Evolutionary conservation across 2,797 vertebrate species (phyloP).

Genomic region (Microtus californicus): DNA sequence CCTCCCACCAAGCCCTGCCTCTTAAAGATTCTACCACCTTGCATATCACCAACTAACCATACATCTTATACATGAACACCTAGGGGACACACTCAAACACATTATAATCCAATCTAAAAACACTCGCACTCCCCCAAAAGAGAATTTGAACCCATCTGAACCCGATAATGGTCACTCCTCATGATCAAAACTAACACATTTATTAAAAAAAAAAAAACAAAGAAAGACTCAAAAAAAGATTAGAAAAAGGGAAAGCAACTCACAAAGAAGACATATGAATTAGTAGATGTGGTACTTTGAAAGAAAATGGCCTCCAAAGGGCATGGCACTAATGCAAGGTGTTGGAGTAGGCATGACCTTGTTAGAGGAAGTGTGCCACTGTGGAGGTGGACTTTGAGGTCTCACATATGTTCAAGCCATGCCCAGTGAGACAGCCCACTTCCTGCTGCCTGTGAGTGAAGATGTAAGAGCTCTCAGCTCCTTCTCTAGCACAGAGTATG

Average conservation of each 20-base stretch:
- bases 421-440: background rate
- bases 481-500: background rate
- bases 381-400: background rate
- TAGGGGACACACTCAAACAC: background rate
- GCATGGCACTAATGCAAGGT: background rate
- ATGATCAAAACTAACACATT: slow-evolving; percentile 11
- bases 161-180: background rate
- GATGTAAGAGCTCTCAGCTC: background rate
- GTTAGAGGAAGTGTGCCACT: background rate
- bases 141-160: background rate
- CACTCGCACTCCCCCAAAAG: background rate
- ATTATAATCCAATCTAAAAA: slow-evolving; percentile 50
- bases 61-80: background rate
- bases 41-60: background rate
- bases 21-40: background rate
- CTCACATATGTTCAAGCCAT: too few species aligned
- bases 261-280: slow-evolving; percentile 14
- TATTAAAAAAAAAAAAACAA: background rate
- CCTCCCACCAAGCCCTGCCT: background rate
- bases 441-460: background rate
- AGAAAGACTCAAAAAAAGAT: slow-evolving; percentile 45
- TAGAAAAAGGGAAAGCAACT: slow-evolving; percentile 6
- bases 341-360: too few species aligned
- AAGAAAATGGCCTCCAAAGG: background rate
- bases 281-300: background rate